Percentiles rank a stretch among this genome's conserved stretches.
phyloP scores from a whole-genome alignment of 2,797 vertebrate species.

The Poecilia picta region DNA sequence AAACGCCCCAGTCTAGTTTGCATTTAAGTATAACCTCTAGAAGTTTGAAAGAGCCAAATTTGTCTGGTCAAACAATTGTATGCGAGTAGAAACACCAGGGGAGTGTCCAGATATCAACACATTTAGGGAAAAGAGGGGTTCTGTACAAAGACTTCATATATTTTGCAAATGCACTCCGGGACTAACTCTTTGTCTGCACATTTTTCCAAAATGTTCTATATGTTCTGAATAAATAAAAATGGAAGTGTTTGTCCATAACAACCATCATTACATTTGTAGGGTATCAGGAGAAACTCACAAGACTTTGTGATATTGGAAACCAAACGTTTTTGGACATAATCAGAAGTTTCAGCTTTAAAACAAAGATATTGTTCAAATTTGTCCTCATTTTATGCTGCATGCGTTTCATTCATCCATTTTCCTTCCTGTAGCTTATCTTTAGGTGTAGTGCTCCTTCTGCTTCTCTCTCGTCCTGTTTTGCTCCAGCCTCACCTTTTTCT shows the following conservation, averaged over 20 bases:
- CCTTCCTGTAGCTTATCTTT: not conserved
- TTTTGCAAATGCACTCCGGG: not conserved
- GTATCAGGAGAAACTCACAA: not conserved
- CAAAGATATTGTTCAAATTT: not conserved
- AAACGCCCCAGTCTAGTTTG: not conserved
- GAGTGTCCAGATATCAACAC: not conserved
- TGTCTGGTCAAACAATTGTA: not conserved
- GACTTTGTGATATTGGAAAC: not conserved
- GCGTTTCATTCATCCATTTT: not conserved
- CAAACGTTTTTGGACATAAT: not conserved
- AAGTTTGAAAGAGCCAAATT: not conserved
- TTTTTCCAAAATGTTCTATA: not conserved
- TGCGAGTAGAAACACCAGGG: not conserved
- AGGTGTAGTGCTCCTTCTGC: not conserved
- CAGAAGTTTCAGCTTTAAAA: not conserved
- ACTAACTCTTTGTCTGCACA: not conserved
- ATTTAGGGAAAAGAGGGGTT: not conserved
- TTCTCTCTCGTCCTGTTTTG: not conserved
- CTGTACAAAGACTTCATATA: not conserved
- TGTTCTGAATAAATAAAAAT: not conserved
- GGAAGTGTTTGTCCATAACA: not conserved
- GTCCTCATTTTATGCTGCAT: not conserved
- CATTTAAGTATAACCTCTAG: not conserved
- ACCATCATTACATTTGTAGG: not conserved
- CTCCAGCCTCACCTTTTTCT: not conserved